phyloP scores from a whole-genome alignment of 2,888 invertebrate species.

The Shargacucullia verbasci region DNA sequence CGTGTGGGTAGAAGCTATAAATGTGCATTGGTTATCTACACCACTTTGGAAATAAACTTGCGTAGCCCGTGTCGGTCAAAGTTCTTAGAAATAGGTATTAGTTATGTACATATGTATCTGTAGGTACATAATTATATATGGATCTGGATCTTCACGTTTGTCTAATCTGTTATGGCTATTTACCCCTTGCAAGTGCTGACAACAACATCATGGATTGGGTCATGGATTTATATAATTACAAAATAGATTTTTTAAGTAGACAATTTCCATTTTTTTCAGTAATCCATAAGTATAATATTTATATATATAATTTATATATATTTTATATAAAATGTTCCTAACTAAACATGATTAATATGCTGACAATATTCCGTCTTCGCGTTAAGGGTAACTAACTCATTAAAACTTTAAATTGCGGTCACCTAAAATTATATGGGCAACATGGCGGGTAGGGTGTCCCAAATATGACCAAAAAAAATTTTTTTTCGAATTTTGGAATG shows the following conservation, averaged over 20 bases:
- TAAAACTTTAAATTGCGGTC: constrained; percentile 69
- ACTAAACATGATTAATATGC: constrained; percentile 59
- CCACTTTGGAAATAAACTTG: constrained; percentile 44
- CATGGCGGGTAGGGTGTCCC: constrained; percentile 27
- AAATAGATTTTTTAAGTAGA: no score
- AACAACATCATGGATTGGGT: no score
- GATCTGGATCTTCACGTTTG: no score
- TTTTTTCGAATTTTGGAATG: no score
- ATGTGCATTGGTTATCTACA: constrained; percentile 41
- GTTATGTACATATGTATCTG: background rate
- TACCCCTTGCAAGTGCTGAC: no score
- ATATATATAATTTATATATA: constrained; percentile 21
- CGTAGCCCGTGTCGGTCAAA: background rate
- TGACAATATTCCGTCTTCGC: constrained; percentile 53
- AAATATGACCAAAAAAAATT: no score
- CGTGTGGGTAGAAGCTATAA: constrained; percentile 52
- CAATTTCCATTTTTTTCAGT: no score
- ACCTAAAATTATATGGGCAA: constrained; percentile 62
- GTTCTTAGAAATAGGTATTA: background rate
- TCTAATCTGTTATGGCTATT: no score
- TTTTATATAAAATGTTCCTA: constrained; percentile 36
- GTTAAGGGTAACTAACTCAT: constrained; percentile 62
- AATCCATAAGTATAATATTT: no score
- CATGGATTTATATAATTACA: no score
- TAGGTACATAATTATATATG: no score